phyloP scores from a whole-genome alignment of 2,113 vertebrate species.

The Oenanthe oenanthe region DNA sequence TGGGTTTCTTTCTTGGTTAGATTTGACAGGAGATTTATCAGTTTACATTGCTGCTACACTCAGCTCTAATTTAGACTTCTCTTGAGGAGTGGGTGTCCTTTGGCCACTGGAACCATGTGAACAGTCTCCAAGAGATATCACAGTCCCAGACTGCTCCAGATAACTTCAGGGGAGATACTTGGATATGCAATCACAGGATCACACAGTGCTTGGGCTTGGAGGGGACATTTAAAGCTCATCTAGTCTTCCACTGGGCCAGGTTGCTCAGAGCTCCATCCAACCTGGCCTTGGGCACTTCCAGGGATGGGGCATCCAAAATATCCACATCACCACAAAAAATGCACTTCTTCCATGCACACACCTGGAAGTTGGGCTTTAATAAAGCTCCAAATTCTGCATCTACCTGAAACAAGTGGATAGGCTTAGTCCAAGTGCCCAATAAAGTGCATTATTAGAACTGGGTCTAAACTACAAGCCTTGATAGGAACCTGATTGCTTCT shows the following conservation, averaged over 20 bases:
- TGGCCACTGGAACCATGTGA: neutral
- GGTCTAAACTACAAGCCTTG: neutral
- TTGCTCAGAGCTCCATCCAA: accelerated
- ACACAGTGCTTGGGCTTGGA: neutral
- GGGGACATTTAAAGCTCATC: neutral
- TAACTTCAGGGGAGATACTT: neutral
- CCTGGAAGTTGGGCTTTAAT: neutral
- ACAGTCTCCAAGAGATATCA: neutral
- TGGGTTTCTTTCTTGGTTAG: neutral
- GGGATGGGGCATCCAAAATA: neutral
- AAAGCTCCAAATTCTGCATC: neutral
- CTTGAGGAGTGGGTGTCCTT: neutral
- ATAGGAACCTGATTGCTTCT: neutral
- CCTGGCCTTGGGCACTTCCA: neutral
- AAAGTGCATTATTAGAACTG: neutral
- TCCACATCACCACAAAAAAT: neutral
- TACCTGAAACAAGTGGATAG: accelerated
- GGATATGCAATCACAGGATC: accelerated
- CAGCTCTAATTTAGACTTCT: neutral
- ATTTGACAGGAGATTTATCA: neutral
- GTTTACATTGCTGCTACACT: neutral
- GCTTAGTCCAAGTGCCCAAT: neutral
- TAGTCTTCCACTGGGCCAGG: neutral
- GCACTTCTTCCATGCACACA: neutral
- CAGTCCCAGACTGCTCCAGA: neutral